Base-by-base conservation (phyloP, 2,888 invertebrate genomes). In the Platycnemis pennipes region DNA sequence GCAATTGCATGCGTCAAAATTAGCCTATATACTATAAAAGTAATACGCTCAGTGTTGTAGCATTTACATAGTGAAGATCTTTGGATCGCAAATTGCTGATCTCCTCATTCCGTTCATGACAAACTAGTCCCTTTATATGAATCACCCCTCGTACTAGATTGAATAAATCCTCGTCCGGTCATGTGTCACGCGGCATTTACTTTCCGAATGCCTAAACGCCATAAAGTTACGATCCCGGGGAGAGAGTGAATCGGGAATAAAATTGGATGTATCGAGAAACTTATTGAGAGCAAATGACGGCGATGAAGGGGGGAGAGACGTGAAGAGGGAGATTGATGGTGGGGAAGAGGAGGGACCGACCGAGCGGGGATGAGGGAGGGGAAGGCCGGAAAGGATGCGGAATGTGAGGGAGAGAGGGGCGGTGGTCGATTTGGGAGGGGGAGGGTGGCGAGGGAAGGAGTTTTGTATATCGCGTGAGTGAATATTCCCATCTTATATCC, bases 401-500 rank as follows among this genome's bases (percentile, higher is more conserved):
- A 63, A 77, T 77, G 7, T 22, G n/a, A 63, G 19, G 63, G 63
- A 63, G 26, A 26, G 26, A n/a, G 63, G 19, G 63, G 49, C 1
- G 7, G n/a, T 2, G 19, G n/a, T n/a, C 49, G 44, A 13, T 44
- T 53, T 22, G 31, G 16, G 26, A 44, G 63, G 44, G 44, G 49
- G 69, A 42, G 63, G 69, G 56, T 31, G 63, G n/a, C 37, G 16
- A 63, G 44, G 26, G 63, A 63, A 44, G 63, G 63, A 63, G 53
- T 49, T 56, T 53, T 31, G 63, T 69, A 56, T 44, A 56, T 91
- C 91, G 91, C 91, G 91, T 91, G 91, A 91, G 56, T 91, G 91
- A 91, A 91, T 91, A 91, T 91, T 91, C 63, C 91, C 91, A 91
- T 91, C 91, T 91, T 91, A 91, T 91, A 91, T 91, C 91, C 91